These are phyloP conservation scores for Anadara kagoshimensis DNA, from an alignment of 1,140 invertebrate genomes.

Conservation along the genomic window DNA sequence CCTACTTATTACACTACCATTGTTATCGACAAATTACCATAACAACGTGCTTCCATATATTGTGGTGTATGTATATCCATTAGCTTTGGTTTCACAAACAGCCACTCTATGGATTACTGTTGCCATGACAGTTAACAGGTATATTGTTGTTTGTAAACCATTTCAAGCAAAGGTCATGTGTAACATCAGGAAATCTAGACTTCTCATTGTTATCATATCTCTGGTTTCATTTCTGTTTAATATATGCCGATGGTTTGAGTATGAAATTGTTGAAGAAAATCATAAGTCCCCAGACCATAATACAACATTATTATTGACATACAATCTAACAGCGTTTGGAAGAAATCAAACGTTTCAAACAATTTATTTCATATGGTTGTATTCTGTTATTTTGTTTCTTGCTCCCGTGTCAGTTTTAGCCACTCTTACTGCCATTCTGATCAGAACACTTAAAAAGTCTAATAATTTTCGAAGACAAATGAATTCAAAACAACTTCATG, in stretches of 20 bases:
- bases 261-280: constrained; percentile 59
- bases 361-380: constrained; percentile 94
- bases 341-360: constrained; percentile 82
- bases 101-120: constrained; percentile 96
- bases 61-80: constrained; percentile 88
- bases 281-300: constrained; percentile 24
- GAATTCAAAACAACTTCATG: constrained; percentile 69
- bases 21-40: constrained; percentile 79
- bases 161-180: constrained; percentile 90
- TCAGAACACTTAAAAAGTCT: constrained; percentile 75
- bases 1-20: constrained; percentile 86
- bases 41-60: constrained; percentile 85
- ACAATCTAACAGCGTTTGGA: constrained; percentile 82
- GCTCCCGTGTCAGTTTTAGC: constrained; percentile 89
- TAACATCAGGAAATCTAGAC: constrained; percentile 90
- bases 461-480: constrained; percentile 62
- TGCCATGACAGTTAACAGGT: constrained; percentile 95
- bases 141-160: constrained; percentile 96
- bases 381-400: constrained; percentile 93
- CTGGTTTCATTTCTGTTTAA: constrained; percentile 91
- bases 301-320: constrained; percentile 70
- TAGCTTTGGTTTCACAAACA: constrained; percentile 91
- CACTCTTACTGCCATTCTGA: constrained; percentile 92
- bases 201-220: constrained; percentile 89
- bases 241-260: constrained; percentile 80